phyloP scores from a whole-genome alignment of 1,140 invertebrate genomes.

The Platyscapa corneri region DNA sequence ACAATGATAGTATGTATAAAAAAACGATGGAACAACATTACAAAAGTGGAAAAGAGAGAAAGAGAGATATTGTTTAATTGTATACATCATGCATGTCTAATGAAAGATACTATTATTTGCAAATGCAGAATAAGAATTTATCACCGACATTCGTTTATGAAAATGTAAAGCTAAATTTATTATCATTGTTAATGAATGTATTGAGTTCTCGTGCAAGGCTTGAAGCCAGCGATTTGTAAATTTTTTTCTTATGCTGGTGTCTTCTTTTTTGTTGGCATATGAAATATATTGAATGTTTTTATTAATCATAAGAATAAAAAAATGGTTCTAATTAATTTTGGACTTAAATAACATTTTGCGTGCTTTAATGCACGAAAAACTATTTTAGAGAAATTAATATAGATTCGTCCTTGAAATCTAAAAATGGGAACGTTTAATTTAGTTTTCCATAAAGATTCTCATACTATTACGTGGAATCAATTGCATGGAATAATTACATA shows the following conservation, averaged over 20 bases:
- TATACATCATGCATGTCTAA: constrained; percentile 24
- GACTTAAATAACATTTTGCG: background rate
- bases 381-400: constrained; percentile 36
- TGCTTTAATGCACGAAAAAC: constrained; percentile 20
- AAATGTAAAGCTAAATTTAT: constrained; percentile 25
- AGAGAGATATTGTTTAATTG: constrained; percentile 36
- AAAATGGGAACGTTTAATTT: constrained; percentile 11
- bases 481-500: constrained; percentile 8
- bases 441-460: constrained; percentile 12
- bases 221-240: constrained; percentile 44
- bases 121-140: constrained; percentile 26
- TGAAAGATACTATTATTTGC: constrained; percentile 19
- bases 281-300: constrained; percentile 36
- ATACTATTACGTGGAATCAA: background rate
- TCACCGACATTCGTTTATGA: constrained; percentile 18
- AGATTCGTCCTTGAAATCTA: constrained; percentile 6
- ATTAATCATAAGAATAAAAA: constrained; percentile 32
- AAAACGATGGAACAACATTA: constrained; percentile 16
- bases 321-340: constrained; percentile 34
- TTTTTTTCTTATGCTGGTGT: constrained; percentile 37
- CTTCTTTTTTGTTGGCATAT: constrained; percentile 33
- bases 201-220: constrained; percentile 22
- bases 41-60: constrained; percentile 30
- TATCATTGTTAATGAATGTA: constrained; percentile 49
- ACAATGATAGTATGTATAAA: constrained; percentile 61